Evolutionary conservation across 2,888 invertebrate species (phyloP).

Genomic region (Cerastoderma edule): DNA sequence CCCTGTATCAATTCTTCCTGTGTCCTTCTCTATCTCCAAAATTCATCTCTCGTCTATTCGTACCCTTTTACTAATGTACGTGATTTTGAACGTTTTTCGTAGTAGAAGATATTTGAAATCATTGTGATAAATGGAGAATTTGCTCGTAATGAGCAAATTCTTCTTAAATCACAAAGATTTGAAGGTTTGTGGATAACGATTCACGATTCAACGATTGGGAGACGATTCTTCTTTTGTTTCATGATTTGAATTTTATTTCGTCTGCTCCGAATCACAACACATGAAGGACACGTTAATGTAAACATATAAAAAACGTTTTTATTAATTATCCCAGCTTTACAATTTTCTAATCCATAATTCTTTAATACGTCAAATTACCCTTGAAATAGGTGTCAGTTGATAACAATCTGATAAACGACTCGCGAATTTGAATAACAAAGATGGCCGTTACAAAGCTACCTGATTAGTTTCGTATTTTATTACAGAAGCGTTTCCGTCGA

Average conservation of each 20-base stretch:
- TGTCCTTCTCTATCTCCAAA: constrained; percentile 3
- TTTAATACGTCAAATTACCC: constrained; percentile 48
- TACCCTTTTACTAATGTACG: too few species aligned
- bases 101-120: too few species aligned
- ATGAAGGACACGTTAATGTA: too few species aligned
- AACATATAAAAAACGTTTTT: constrained; percentile 8
- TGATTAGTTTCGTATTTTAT: constrained; percentile 30
- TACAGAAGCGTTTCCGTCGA: constrained; percentile 12
- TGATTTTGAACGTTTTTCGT: too few species aligned
- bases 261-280: not conserved
- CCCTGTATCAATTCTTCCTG: constrained; percentile 15
- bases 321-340: constrained; percentile 7
- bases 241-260: too few species aligned
- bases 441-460: constrained; percentile 15
- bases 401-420: constrained; percentile 35
- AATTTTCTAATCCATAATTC: constrained; percentile 40
- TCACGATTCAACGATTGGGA: too few species aligned
- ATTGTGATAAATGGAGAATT: too few species aligned
- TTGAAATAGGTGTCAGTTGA: constrained; percentile 46
- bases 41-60: constrained; percentile 4
- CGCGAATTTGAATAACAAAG: constrained; percentile 40
- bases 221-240: too few species aligned
- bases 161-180: too few species aligned
- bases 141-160: too few species aligned
- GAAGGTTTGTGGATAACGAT: too few species aligned